Evolutionary conservation across 2,113 vertebrate genomes (phyloP).

Genomic region (Microcebus ravelobensis): DNA sequence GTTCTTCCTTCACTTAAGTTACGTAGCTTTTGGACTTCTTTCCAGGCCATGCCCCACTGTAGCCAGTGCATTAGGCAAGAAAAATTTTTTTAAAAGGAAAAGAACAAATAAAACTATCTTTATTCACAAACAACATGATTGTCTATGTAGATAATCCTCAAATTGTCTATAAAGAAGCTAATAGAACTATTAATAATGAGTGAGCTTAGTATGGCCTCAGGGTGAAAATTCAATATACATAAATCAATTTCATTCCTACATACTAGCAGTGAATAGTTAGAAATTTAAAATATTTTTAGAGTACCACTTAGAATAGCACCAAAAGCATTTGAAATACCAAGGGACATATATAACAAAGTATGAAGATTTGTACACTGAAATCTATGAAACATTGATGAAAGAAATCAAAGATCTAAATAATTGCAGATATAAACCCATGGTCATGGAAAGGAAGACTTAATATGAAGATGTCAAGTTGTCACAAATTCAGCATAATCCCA

Average conservation of each 20-base stretch:
- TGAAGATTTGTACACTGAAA: conserved; percentile 25
- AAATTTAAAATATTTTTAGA: neutral
- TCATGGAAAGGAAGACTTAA: neutral
- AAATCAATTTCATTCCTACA: neutral
- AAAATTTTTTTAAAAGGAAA: conserved; percentile 20
- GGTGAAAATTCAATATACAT: neutral
- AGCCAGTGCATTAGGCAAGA: neutral
- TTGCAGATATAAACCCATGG: neutral
- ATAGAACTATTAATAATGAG: neutral
- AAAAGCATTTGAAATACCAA: neutral
- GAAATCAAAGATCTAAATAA: neutral
- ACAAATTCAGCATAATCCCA: neutral
- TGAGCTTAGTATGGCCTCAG: neutral
- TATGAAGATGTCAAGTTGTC: neutral
- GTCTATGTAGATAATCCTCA: neutral
- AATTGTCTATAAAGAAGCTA: neutral
- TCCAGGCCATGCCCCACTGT: neutral
- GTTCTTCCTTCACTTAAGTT: conserved; percentile 2
- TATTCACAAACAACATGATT: neutral
- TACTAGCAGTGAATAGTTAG: neutral
- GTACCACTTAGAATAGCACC: neutral
- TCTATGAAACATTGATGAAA: neutral
- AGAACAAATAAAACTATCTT: neutral
- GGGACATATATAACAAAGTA: neutral
- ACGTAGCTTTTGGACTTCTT: neutral